Evolutionary conservation across 2,113 vertebrate species (phyloP), one percentile per base, ranked within the genome.

Genomic region (Rhinichthys klamathensis): DNA sequence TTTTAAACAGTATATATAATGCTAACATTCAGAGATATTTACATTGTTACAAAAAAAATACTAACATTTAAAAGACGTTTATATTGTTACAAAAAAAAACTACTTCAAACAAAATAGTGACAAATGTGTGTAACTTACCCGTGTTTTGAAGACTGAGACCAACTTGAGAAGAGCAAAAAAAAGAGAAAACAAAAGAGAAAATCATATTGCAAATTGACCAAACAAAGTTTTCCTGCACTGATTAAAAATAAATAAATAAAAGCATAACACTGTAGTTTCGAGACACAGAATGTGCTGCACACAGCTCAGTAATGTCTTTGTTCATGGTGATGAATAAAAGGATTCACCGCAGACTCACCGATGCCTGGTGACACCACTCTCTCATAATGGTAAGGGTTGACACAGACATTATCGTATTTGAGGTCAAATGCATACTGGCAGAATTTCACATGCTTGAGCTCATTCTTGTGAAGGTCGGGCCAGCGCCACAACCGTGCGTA

Each of bases 391-490:
- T 96, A 95, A 1, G 95, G 93, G 89, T 95, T 94, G 65, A 93
- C 93, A 7, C 93, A 94, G 54, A 94, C 93, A 69, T 92, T 94
- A 92, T 96, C 95, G 11, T 95, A 95, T 79, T 96, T 96, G 82
- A 96, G 93, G 92, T 96, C 96, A 15, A 96, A 96, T 88, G 95
- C 94, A 6, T 92, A 95, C 6, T 93, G 96, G 89, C 96, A 96
- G 92, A 95, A 96, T 79, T 94, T 93, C 60, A 92, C 93, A 16
- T 95, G 95, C 75, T 96, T 96, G 3, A 96, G 94, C 86, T 96
- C 96, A 12, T 96, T 96, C 73, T 96, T 96, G 93, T 96, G 95
- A 63, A 95, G 92, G 89, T 95, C 95, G 0, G 95, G 95, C 95
- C 95, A 96, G 23, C 94, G 93, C 95, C 95, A 96, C 69, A 96